phyloP scores from a whole-genome alignment of 2,888 invertebrate species.

The Drosophila robusta region DNA sequence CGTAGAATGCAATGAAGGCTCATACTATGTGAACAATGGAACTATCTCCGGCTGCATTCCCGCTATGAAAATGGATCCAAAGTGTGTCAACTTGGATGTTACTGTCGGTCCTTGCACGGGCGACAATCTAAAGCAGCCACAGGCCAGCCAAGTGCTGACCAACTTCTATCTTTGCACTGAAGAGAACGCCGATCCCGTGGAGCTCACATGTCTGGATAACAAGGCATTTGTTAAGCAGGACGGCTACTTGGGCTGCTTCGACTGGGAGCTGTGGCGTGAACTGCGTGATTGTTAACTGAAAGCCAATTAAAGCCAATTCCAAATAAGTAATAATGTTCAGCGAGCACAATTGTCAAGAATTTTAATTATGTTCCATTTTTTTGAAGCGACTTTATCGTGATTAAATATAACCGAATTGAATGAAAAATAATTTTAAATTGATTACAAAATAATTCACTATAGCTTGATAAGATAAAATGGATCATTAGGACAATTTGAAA shows the following conservation, averaged over 20 bases:
- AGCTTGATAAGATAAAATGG: constrained; percentile 28
- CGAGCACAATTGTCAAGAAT: constrained; percentile 9
- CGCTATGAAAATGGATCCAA: constrained; percentile 22
- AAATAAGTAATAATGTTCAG: constrained; percentile 10
- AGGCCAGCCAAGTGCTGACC: constrained; percentile 18
- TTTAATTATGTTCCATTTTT: constrained; percentile 51
- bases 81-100: constrained; percentile 48
- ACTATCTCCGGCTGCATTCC: constrained; percentile 54
- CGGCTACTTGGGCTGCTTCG: constrained; percentile 62
- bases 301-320: constrained; percentile 5
- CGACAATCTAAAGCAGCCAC: constrained; percentile 44
- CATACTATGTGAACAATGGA: constrained; percentile 52
- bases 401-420: constrained; percentile 48
- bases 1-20: constrained; percentile 21
- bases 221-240: constrained; percentile 46
- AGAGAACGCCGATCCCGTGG: constrained; percentile 9
- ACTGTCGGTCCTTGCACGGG: constrained; percentile 39
- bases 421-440: constrained; percentile 59
- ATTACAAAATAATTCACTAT: constrained; percentile 57
- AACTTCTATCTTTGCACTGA: constrained; percentile 50
- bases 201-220: constrained; percentile 19
- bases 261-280: constrained; percentile 46
- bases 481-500: constrained; percentile 10
- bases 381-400: constrained; percentile 52
- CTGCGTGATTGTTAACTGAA: constrained; percentile 46